Evolutionary conservation across 2,888 invertebrate species (phyloP), one percentile per base, ranked within the genome.

Genomic region (Drosophila pegasa): DNA sequence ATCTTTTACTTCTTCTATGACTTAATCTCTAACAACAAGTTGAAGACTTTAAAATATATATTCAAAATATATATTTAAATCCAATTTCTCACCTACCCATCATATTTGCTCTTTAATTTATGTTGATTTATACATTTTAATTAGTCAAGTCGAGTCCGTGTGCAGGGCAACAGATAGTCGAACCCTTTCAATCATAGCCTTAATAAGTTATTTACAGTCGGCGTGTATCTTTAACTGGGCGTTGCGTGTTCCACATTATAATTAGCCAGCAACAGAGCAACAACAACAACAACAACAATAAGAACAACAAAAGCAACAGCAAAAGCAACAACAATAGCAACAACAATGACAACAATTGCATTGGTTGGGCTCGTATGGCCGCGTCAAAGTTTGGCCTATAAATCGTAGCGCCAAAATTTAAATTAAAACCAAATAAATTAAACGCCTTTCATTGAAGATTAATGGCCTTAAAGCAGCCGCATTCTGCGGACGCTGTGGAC

Each of bases 391-490:
- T 87, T 77, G 75, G 82, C 82, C 85, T 87, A 87, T 87, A 85
- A 88, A 88, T 80, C 87, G 85, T 76, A 65, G 87, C 75, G 80
- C 71, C 82, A 79, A 88, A 88, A 86, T 86, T 86, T 79, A 88
- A 88, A 86, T 88, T 88, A 81, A 88, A 86, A 87, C 77, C 85
- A 85, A 88, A 86, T 86, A 88, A 88, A 86, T 86, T 88, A 87
- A 88, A 88, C 89, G 89, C 87, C 87, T 88, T 87, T 85, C 88
- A 78, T 88, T 85, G 82, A 87, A 89, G 86, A 86, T 86, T 86
- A 89, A 86, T 86, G 86, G 86, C 83, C 83, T 87, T 66, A 75
- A 89, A 85, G 82, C 83, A 68, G 77, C 61, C 62, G 52, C 64
- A 59, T 40, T 59, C 38, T 59, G 67, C 60, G 50, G 29, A 62